Conservation (phyloP, 1,140 invertebrate species). For the Saxidomus purpurata region DNA sequence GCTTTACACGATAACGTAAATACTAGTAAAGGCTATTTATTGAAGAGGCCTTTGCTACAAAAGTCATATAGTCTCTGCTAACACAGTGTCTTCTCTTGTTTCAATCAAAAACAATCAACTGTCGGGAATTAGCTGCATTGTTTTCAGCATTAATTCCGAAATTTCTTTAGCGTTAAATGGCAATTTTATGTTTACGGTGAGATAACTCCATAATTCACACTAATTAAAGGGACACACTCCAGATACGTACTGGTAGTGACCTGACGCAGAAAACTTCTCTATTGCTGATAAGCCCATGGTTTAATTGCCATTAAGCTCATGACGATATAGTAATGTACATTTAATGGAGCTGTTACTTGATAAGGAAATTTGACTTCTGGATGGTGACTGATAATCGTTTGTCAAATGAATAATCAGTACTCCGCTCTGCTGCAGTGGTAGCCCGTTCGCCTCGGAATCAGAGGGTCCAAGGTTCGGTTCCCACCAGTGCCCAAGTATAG, state of each 20-base stretch:
- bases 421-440: too few species aligned
- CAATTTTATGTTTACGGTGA: slow-evolving; percentile 7
- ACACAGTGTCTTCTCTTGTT: too few species aligned
- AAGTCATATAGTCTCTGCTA: too few species aligned
- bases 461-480: too few species aligned
- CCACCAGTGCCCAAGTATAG: too few species aligned
- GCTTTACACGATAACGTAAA: too few species aligned
- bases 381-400: background rate
- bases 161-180: background rate
- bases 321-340: slow-evolving; percentile 36
- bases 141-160: background rate
- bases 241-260: slow-evolving; percentile 27
- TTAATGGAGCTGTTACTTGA: background rate
- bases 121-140: background rate
- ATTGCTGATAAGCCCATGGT: background rate
- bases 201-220: slow-evolving; percentile 29
- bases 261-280: slow-evolving; percentile 1
- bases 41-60: too few species aligned
- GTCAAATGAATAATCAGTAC: too few species aligned
- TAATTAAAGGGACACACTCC: slow-evolving; percentile 48
- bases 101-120: too few species aligned
- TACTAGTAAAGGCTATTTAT: too few species aligned
- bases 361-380: slow-evolving; percentile 26
- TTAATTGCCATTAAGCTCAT: slow-evolving; percentile 44
- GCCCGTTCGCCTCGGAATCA: too few species aligned